Conservation (phyloP, 92 coral and sea anemone genomes). For the Palythoa caribaeorum region DNA sequence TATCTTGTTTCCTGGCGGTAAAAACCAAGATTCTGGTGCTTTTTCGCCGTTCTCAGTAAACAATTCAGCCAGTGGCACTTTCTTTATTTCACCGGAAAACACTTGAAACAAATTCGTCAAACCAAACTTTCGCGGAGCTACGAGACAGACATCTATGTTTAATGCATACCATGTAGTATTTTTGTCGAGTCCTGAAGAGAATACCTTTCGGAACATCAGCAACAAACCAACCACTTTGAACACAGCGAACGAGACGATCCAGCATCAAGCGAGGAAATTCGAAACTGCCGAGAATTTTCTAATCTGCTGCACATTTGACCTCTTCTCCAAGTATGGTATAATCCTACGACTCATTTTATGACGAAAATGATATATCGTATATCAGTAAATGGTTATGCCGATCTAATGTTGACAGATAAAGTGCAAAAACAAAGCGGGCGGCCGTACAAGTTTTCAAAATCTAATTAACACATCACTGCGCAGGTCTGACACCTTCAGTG, state of each 20-base stretch:
- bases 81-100: background rate
- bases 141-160: constrained; percentile 24
- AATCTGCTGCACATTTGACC: constrained; percentile 23
- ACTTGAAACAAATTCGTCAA: constrained; percentile 17
- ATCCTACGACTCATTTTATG: background rate
- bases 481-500: background rate
- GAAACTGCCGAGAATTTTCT: constrained; percentile 3
- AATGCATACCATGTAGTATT: constrained; percentile 28
- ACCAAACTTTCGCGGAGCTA: constrained; percentile 19
- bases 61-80: constrained; percentile 15
- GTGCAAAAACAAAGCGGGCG: background rate
- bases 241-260: background rate
- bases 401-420: background rate
- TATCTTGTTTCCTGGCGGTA: constrained; percentile 27
- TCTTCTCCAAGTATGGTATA: constrained; percentile 3
- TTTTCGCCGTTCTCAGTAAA: constrained; percentile 15
- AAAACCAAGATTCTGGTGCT: constrained; percentile 27
- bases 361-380: background rate
- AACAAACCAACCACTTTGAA: background rate
- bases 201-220: constrained; percentile 18
- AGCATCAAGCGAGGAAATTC: background rate
- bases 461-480: background rate
- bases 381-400: background rate
- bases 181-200: constrained; percentile 12
- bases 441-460: constrained; percentile 13